Evolutionary conservation across 2,888 invertebrate genomes (phyloP).

Genomic region (Ochropleura plecta): DNA sequence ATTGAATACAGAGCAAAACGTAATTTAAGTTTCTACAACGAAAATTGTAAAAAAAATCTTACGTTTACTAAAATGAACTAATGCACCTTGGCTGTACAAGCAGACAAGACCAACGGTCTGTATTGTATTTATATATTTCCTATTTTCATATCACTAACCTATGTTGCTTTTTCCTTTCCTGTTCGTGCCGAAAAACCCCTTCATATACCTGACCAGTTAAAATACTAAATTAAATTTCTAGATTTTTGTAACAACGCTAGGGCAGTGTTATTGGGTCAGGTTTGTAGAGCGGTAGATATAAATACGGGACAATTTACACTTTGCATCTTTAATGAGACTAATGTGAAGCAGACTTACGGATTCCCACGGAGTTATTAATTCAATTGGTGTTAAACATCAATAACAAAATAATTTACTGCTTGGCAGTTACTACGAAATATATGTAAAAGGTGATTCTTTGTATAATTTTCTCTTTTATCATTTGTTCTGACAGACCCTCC

Average conservation of each 20-base stretch:
- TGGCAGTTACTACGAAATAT: background rate
- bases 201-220: background rate
- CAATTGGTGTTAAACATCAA: background rate
- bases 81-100: background rate
- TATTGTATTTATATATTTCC: background rate
- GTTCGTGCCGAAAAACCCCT: background rate
- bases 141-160: background rate
- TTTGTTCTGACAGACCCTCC: too few species aligned
- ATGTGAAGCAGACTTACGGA: constrained; percentile 20
- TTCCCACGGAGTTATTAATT: constrained; percentile 23
- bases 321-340: constrained; percentile 30
- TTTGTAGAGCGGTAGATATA: constrained; percentile 7
- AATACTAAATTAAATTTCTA: background rate
- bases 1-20: background rate
- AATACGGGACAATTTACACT: constrained; percentile 25
- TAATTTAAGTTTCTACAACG: background rate
- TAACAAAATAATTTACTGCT: background rate
- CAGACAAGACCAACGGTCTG: background rate
- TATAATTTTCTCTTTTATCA: background rate
- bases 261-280: background rate
- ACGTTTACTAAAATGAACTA: background rate
- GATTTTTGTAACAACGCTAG: constrained; percentile 17
- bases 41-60: background rate
- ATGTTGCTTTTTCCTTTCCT: background rate
- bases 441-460: background rate